Percentiles rank a stretch among this genome's conserved stretches.
Evolutionary conservation across 2,113 vertebrate genomes (phyloP).

Genomic region (Lipophrys pholis): DNA sequence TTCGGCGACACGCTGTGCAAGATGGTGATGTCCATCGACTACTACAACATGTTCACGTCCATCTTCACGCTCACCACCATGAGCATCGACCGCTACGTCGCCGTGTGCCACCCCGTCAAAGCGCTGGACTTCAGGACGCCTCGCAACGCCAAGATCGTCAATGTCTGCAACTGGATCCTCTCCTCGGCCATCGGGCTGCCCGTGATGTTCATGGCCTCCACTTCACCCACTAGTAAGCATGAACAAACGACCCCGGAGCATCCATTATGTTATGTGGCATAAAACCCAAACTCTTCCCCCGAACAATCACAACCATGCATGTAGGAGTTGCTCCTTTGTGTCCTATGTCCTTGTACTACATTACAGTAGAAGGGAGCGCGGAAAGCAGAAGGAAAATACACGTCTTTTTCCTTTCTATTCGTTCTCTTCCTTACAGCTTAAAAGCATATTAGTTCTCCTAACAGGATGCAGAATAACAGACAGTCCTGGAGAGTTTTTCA

Average conservation of each 20-base stretch:
- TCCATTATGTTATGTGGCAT: neutral
- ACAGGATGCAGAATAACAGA: conserved; percentile 13
- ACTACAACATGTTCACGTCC: conserved; percentile 99
- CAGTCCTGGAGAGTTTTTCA: neutral
- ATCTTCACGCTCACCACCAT: conserved; percentile 99
- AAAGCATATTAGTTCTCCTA: neutral
- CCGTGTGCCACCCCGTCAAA: conserved; percentile 97
- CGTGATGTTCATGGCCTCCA: conserved; percentile 98
- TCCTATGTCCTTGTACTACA: neutral
- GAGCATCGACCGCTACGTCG: conserved; percentile 98
- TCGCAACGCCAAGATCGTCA: conserved; percentile 97
- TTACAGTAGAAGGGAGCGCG: neutral
- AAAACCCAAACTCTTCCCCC: neutral
- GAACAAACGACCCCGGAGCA: neutral
- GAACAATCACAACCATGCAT: neutral
- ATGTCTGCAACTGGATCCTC: conserved; percentile 98
- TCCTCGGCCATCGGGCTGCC: conserved; percentile 98
- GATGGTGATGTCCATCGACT: conserved; percentile 97
- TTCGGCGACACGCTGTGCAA: conserved; percentile 96
- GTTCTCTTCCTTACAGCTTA: conserved; percentile 11
- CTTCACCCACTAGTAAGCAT: conserved; percentile 73
- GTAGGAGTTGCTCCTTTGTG: neutral
- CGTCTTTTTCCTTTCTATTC: neutral
- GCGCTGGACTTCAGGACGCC: conserved; percentile 97
- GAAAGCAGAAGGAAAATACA: neutral